phyloP scores from a whole-genome alignment of 2,888 invertebrate species.

The Lobophora halterata region DNA sequence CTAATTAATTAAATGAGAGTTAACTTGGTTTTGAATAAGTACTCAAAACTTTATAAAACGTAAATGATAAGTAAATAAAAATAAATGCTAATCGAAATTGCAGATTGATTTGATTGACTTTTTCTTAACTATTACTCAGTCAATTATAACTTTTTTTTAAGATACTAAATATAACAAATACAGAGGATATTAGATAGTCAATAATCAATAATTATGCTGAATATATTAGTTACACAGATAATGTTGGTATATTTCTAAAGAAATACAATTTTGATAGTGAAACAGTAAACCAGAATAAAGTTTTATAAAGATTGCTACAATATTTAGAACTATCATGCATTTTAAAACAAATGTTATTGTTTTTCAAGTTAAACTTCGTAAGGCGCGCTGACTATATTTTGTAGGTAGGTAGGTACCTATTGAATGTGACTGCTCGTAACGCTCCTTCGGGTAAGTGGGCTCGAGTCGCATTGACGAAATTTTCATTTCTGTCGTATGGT shows the following conservation, averaged over 20 bases:
- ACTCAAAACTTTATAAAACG: not conserved
- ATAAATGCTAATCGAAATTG: slow-evolving; percentile 73
- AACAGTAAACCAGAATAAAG: not conserved
- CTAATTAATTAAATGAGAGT: no score
- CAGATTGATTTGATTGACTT: slow-evolving; percentile 49
- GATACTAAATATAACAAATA: slow-evolving; percentile 2
- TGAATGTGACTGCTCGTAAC: no score
- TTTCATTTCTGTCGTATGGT: no score
- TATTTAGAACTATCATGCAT: slow-evolving; percentile 4
- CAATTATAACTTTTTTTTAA: slow-evolving; percentile 59
- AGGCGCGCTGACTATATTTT: slow-evolving; percentile 4
- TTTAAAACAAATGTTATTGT: no score
- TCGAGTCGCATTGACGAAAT: no score
- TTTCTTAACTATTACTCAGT: slow-evolving; percentile 74
- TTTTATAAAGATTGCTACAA: no score
- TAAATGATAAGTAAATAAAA: slow-evolving; percentile 43
- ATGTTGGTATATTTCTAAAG: no score
- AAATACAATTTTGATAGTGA: slow-evolving; percentile 1
- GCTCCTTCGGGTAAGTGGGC: no score
- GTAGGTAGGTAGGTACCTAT: no score
- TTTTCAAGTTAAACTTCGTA: slow-evolving; percentile 7
- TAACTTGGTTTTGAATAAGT: no score
- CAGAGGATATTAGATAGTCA: not conserved
- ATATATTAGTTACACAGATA: no score
- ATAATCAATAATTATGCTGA: not conserved